These are phyloP conservation scores for Dynastes grantii DNA, from an alignment of 2,888 invertebrate genomes.

Conservation along the genomic window DNA sequence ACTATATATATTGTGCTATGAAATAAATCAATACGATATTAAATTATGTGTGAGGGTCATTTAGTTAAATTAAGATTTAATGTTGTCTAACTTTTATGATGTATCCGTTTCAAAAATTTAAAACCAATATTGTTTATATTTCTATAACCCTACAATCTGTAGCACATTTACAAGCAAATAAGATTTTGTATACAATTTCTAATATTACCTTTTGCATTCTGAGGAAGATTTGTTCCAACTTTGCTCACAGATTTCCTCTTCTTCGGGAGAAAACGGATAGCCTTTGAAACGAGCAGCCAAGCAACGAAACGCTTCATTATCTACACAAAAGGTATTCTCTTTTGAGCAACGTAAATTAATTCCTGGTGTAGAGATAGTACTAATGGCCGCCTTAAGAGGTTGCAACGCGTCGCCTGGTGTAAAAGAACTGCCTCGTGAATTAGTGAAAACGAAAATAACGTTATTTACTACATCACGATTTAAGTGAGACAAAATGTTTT, in stretches of 20 bases:
- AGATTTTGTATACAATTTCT: neutral
- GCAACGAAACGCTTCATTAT: constrained; percentile 53
- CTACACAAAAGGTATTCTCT: constrained; percentile 51
- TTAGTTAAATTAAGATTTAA: too few relatives aligned
- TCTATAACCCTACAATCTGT: too few relatives aligned
- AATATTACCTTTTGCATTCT: constrained; percentile 32
- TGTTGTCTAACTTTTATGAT: too few relatives aligned
- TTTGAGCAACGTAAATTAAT: neutral
- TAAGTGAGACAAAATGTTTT: constrained; percentile 52
- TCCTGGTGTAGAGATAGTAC: neutral
- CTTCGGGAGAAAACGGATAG: constrained; percentile 15
- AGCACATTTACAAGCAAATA: neutral
- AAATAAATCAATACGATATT: too few relatives aligned
- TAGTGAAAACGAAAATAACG: constrained; percentile 54
- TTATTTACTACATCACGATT: constrained; percentile 51
- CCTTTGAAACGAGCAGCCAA: constrained; percentile 34
- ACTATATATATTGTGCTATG: too few relatives aligned
- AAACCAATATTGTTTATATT: too few relatives aligned
- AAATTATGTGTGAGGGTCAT: too few relatives aligned
- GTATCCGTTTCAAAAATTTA: too few relatives aligned
- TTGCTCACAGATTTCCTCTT: constrained; percentile 21
- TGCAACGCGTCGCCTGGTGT: constrained; percentile 53
- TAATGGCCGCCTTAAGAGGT: constrained; percentile 54
- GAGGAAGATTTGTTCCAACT: constrained; percentile 49
- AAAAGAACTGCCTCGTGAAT: constrained; percentile 51